A percentile compares a stretch with the other conserved stretches of the same genome.
These are phyloP conservation scores for Sebastes cheni DNA, from an alignment of 2,797 vertebrate species.

Conservation along the genomic window DNA sequence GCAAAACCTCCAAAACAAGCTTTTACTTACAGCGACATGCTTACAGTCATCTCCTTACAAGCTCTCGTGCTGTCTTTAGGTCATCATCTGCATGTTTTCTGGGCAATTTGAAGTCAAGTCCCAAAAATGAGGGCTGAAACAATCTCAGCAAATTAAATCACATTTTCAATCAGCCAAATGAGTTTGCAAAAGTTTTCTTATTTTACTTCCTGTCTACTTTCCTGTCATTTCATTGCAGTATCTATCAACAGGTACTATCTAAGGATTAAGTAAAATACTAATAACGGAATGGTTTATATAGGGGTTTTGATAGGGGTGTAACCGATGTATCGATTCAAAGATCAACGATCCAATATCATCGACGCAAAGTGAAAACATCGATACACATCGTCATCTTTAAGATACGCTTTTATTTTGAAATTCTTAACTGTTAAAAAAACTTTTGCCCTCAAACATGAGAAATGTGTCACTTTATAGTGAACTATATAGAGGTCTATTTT, in stretches of 20 bases:
- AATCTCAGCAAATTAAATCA: neutral
- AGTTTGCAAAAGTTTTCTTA: neutral
- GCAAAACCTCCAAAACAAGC: conserved; percentile 12
- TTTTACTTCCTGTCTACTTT: neutral
- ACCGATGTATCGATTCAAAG: too few relatives aligned
- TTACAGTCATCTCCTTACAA: neutral
- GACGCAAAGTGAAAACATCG: neutral
- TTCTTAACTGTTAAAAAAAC: too few relatives aligned
- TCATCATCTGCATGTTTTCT: neutral
- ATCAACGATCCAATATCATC: neutral
- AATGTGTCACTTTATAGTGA: too few relatives aligned
- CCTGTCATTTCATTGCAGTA: neutral
- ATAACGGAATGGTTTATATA: neutral
- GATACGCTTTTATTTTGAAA: too few relatives aligned
- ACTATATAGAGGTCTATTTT: too few relatives aligned
- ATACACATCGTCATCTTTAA: too few relatives aligned
- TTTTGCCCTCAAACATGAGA: too few relatives aligned
- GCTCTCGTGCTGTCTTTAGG: neutral
- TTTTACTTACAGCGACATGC: conserved; percentile 3
- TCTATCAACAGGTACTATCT: neutral
- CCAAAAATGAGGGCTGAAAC: neutral
- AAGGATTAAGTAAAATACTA: neutral
- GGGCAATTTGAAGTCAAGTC: neutral
- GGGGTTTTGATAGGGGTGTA: neutral
- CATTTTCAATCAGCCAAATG: neutral